Evolutionary conservation across 2,888 invertebrate species (phyloP), one percentile per base, ranked within the genome.

Genomic region (Agrotis ipsilon): DNA sequence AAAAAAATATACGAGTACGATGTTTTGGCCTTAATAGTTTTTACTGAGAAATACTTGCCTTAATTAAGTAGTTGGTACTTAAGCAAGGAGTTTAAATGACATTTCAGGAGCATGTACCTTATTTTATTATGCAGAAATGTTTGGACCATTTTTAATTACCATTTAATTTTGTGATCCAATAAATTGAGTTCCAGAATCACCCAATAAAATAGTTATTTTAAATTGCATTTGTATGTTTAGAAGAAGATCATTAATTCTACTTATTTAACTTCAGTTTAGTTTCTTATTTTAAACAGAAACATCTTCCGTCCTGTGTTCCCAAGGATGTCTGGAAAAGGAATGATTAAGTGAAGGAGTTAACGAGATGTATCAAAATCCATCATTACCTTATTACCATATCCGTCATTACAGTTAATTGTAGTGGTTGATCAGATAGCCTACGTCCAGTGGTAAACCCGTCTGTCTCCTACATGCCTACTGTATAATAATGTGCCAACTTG

Each of bases 31-130:
- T 83, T 85, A 81, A 83, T 79, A 73, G 85, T 80, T 77, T 79
- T 72, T 79, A 83, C 85, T 46, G 69, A 81, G 85, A 86, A 88
- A 83, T 75, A 78, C 81, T 85, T 82, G 60, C 61, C 65, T 82
- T 88, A 88, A 89, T 87, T 88, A 82, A 80, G 79, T 78, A 74
- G 78, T 72, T 51, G 60, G 51, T 78, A 85, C 67, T 78, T 86
- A 84, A 72, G 76, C 73, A 77, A 81, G 85, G 80, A 77, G 78
- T 80, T 81, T 82, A 74, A 81, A 71, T 78, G 75, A 73, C 77
- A 80, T 75, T 74, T 66, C 65, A 70, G 65, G 61, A 75, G 79
- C 70, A 70, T 81, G 67, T 68, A 73, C 62, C 68, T 83, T 71
- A 69, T 75, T 72, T 83, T 71, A 69, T 75, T 72, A 79, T 72